These are phyloP conservation scores for Schmidtea mediterranea DNA, from an alignment of 1,140 invertebrate species.

Conservation along the genomic window DNA sequence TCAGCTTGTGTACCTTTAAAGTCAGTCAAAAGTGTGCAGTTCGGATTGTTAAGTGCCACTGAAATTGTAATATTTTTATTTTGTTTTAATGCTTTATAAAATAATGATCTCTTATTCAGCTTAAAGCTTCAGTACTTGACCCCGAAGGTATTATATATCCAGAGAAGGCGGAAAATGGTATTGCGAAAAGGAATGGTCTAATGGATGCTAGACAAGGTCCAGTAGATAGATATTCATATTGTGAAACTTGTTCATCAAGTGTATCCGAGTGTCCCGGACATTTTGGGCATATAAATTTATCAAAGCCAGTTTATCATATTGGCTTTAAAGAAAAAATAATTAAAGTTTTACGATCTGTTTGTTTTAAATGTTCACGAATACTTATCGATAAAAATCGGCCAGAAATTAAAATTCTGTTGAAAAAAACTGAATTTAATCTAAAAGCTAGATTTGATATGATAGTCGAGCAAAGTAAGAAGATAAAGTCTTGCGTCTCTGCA, in stretches of 20 bases:
- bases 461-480: constrained; percentile 89
- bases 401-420: constrained; percentile 83
- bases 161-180: constrained; percentile 88
- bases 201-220: constrained; percentile 98
- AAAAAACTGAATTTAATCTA: constrained; percentile 84
- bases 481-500: constrained; percentile 79
- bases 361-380: constrained; percentile 85
- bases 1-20: too few relatives aligned
- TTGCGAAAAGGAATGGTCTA: constrained; percentile 79
- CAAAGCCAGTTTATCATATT: constrained; percentile 92
- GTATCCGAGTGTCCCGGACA: constrained; percentile 98
- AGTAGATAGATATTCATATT: constrained; percentile 56
- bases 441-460: constrained; percentile 70
- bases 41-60: constrained; percentile 89
- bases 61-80: constrained; percentile 59
- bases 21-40: constrained; percentile 38
- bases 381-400: constrained; percentile 73
- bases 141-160: constrained; percentile 81
- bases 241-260: constrained; percentile 86
- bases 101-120: not conserved
- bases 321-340: constrained; percentile 88
- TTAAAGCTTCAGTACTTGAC: constrained; percentile 32
- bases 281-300: constrained; percentile 93
- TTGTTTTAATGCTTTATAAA: too few relatives aligned
- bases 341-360: constrained; percentile 79